Evolutionary conservation across 2,113 vertebrate genomes (phyloP), one percentile per base, ranked within the genome.

Genomic region (Gasterosteus nipponicus): DNA sequence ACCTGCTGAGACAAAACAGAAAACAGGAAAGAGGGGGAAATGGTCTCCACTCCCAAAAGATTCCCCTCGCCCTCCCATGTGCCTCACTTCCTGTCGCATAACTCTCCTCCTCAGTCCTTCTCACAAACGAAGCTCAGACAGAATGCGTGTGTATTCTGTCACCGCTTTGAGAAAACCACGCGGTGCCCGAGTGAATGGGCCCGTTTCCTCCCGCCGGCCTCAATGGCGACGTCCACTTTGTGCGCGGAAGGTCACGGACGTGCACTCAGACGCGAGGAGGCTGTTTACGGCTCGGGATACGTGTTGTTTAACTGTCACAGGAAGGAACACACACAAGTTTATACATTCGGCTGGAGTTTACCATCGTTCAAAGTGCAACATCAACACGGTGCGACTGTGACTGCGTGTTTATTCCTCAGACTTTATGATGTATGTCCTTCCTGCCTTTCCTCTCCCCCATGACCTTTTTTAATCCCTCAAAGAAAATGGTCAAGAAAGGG

Each of bases 21-120:
- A 91, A 92, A 90, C 89, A 91, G 91, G 87, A 92, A 89, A 87
- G 44, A 69, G 29, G 73, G 77, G 77, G 59, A 89, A 84, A 78
- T 68, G 74, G 87, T 65, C 57, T 84, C 76, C 74, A 64, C 60
- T 79, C 83, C 86, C 84, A 73, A 42, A 26, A 79, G 73, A 65
- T 72, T 84, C 70, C 77, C 73, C 75, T 54, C 58, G 84, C 47
- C 75, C 59, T 70, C 73, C 47, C 71, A 54, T 2, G 19, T 70
- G 84, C 86, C 71, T 91, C 81, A 85, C 80, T 85, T 92, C 91
- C 89, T 89, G 81, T 82, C 76, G n/a, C 74, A 83, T 35, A 79
- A 35, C 65, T 69, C 76, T 47, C 70, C 47, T 59, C 58, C 60
- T 68, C 10, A 14, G 67, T 51, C 60, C 7, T 31, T 3, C 63